A percentile compares a stretch with the other conserved stretches of the same genome.
These are phyloP conservation scores for Channallabes apus DNA, from an alignment of 2,797 vertebrate genomes.

Conservation along the genomic window DNA sequence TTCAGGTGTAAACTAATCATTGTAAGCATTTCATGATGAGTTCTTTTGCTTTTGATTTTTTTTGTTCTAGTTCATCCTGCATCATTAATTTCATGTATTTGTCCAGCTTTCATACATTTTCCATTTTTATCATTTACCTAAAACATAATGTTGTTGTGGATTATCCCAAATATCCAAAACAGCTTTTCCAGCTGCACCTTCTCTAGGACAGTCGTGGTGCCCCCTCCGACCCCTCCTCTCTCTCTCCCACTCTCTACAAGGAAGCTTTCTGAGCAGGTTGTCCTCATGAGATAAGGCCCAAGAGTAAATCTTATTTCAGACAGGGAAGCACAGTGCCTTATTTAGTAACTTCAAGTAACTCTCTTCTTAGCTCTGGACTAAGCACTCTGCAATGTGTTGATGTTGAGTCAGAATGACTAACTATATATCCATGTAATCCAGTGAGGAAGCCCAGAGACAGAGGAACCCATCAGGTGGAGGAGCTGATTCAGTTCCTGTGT, in stretches of 20 bases:
- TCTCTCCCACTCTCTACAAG: too few relatives aligned
- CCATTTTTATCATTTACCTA: constrained; percentile 28
- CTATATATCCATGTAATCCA: constrained; percentile 57
- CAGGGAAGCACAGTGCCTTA: constrained; percentile 24
- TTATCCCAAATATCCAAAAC: neutral
- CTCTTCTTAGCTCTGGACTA: constrained; percentile 19
- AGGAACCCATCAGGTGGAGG: constrained; percentile 86
- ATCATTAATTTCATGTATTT: constrained; percentile 28
- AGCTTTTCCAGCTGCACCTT: constrained; percentile 3
- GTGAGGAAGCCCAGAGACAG: constrained; percentile 90
- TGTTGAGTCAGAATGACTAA: constrained; percentile 24
- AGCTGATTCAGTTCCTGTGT: constrained; percentile 83
- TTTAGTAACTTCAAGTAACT: constrained; percentile 31
- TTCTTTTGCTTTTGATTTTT: neutral
- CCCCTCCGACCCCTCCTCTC: too few relatives aligned
- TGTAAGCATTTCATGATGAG: neutral
- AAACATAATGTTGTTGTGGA: neutral
- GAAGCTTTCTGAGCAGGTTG: neutral
- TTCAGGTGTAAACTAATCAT: neutral
- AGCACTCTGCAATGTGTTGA: neutral
- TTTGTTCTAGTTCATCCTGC: neutral
- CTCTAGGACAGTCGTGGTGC: neutral
- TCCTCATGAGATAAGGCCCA: neutral
- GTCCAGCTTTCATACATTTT: constrained; percentile 28
- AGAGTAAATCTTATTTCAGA: constrained; percentile 25